Evolutionary conservation across 1,140 invertebrate species (phyloP).

Genomic region (Drosophila subpulchrella): DNA sequence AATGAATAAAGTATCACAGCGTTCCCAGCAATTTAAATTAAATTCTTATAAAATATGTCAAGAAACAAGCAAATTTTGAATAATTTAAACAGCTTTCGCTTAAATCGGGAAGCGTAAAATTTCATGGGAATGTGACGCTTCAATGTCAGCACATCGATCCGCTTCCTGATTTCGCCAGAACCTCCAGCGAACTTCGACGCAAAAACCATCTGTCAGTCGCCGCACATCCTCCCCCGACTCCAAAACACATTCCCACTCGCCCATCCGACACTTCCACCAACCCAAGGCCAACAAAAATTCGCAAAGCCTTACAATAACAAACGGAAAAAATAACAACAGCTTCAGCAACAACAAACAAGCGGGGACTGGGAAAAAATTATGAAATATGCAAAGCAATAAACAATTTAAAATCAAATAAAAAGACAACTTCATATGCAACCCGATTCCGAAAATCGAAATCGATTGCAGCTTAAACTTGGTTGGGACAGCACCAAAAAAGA

Average conservation of each 20-base stretch:
- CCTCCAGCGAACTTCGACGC: constrained; percentile 12
- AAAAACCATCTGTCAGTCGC: constrained; percentile 37
- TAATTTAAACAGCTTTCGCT: not conserved
- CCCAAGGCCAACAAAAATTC: constrained; percentile 23
- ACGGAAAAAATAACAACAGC: constrained; percentile 38
- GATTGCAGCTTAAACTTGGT: constrained; percentile 57
- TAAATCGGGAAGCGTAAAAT: not conserved
- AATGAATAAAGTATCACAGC: too few relatives aligned
- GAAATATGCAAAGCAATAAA: constrained; percentile 82
- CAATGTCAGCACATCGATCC: constrained; percentile 19
- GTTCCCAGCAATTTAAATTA: not conserved
- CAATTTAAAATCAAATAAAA: constrained; percentile 82
- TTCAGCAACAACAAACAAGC: constrained; percentile 17
- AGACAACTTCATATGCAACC: constrained; percentile 75
- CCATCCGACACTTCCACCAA: constrained; percentile 33
- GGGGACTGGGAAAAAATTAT: constrained; percentile 58
- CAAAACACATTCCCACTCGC: constrained; percentile 27
- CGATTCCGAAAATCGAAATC: constrained; percentile 54
- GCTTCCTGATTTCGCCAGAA: constrained; percentile 39
- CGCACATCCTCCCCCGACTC: constrained; percentile 2
- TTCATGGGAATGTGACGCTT: constrained; percentile 25
- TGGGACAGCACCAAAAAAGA: constrained; percentile 37
- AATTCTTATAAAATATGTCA: not conserved
- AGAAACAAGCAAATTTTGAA: not conserved
- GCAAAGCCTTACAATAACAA: constrained; percentile 42